Conservation (phyloP, 2,888 invertebrate species). For the Pogonocherus hispidulus region DNA sequence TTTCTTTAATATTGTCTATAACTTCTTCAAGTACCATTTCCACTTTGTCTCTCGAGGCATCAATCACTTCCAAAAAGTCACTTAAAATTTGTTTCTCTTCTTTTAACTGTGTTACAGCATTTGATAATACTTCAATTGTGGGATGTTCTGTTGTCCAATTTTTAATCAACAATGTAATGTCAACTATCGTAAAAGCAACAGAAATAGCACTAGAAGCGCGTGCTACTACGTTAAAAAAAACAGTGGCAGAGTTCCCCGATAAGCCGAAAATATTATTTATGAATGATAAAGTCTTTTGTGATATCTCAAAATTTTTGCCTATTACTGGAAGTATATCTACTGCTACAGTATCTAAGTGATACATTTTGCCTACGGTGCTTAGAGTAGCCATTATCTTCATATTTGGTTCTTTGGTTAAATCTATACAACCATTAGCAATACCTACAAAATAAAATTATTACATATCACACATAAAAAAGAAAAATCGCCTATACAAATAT, state of each 20-base stretch:
- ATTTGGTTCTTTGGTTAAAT: constrained; percentile 52
- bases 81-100: constrained; percentile 44
- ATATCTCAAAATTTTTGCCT: constrained; percentile 51
- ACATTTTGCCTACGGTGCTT: constrained; percentile 48
- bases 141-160: constrained; percentile 53
- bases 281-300: constrained; percentile 52
- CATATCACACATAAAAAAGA: no score
- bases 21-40: constrained; percentile 42
- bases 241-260: constrained; percentile 42
- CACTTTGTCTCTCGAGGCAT: constrained; percentile 40
- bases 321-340: constrained; percentile 49
- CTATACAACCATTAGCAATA: constrained; percentile 51
- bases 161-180: constrained; percentile 49
- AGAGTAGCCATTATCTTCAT: constrained; percentile 46
- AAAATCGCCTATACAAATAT: no score
- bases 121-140: constrained; percentile 48
- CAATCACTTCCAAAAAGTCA: constrained; percentile 46
- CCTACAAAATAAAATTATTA: constrained; percentile 27
- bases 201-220: constrained; percentile 50
- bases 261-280: constrained; percentile 51
- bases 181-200: constrained; percentile 50
- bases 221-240: constrained; percentile 39
- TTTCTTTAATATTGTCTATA: constrained; percentile 45
- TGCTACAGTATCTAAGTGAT: constrained; percentile 48
- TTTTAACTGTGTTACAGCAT: constrained; percentile 44